Conservation (phyloP, 2,797 vertebrate genomes). For the Prunella strophiata region DNA sequence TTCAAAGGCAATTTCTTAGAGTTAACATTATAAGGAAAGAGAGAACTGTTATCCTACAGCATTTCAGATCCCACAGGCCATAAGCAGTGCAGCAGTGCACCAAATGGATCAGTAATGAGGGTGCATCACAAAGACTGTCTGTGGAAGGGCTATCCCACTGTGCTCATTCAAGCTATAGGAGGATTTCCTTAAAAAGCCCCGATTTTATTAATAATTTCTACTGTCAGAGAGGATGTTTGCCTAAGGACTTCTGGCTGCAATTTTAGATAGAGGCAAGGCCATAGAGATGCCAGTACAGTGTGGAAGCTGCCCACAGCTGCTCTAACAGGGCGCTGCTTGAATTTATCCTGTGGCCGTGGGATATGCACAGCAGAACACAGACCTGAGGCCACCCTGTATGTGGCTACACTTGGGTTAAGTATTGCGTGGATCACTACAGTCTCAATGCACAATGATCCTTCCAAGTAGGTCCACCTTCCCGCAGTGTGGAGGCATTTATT, state of each 20-base stretch:
- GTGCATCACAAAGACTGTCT: background rate
- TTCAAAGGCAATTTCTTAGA: background rate
- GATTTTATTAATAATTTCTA: background rate
- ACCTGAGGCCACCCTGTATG: accelerated
- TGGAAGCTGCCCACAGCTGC: accelerated
- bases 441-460: background rate
- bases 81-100: background rate
- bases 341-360: background rate
- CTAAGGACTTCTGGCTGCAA: background rate
- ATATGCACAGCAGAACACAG: accelerated
- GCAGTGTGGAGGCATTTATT: background rate
- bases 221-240: background rate
- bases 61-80: background rate
- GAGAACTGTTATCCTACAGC: background rate
- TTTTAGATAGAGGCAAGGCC: background rate
- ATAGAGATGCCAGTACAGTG: accelerated
- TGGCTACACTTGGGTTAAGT: background rate
- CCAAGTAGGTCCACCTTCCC: no score
- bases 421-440: no score
- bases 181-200: background rate
- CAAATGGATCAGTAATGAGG: background rate
- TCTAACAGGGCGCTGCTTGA: background rate
- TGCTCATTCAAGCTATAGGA: background rate
- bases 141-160: background rate
- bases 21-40: background rate